Base-by-base conservation (phyloP, 2,113 vertebrate species). In the Tylochromis polylepis region DNA sequence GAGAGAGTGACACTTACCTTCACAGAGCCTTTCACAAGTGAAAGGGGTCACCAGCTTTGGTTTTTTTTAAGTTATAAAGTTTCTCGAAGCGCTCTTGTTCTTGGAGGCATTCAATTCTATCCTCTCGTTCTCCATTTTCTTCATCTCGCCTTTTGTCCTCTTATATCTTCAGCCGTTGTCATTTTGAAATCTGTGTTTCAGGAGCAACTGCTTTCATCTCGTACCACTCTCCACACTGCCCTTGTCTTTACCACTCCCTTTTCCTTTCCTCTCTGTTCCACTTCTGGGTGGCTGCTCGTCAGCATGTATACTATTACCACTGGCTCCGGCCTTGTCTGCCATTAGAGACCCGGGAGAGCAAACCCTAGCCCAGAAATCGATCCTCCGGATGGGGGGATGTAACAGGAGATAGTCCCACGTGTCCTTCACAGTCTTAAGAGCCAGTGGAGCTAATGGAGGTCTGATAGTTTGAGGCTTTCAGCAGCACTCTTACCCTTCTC, bases 321-420 rank as follows among this genome's bases (percentile, higher is more conserved):
- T 93, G 91, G 97, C 97, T 98, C 97, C 96, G 96, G 96, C 95
- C 96, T 97, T 94, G 97, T 96, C 97, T 97, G 97, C 97, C 97
- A 98, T 99, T 99, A 98, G 97, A 95, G 96, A 96, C 97, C 97
- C 97, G 86, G 91, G 98, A 98, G 98, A 98, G 96, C 96, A 96
- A 99, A 98, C 97, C 96, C 97, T 96, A 98, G 96, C 97, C 97
- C 96, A 96, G 95, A 97, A 98, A 99, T 99, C 96, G 98, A 99
- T 99, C 97, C 95, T 95, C 91, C 96, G 95, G 96, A 97, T 98
- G 96, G 96, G 96, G 87, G 96, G 82, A 92, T 96, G 98, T 98
- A 99, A 99, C 97, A 93, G 95, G 97, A 99, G 97, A 97, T 91
- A 91, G 93, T 96, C 85, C 94, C 95, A 84, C 87, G 78, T 95